phyloP scores from a whole-genome alignment of 2,888 invertebrate genomes.

The Lingula anatina region DNA sequence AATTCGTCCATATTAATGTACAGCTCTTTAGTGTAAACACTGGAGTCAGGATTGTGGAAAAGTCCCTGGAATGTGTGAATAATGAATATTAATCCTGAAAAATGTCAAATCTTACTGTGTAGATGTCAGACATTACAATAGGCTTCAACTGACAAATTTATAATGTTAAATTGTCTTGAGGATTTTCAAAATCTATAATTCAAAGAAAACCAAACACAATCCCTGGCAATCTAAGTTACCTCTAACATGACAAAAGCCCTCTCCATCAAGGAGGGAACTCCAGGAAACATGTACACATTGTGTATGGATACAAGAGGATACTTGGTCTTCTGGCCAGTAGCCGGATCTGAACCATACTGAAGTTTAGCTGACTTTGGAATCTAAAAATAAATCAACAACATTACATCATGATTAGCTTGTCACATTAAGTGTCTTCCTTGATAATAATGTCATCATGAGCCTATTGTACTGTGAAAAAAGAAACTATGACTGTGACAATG shows the following conservation, averaged over 20 bases:
- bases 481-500: too few relatives aligned
- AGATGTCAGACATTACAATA: too few relatives aligned
- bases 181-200: too few relatives aligned
- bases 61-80: constrained; percentile 30
- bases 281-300: constrained; percentile 69
- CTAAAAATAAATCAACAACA: constrained; percentile 24
- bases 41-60: constrained; percentile 38
- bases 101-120: too few relatives aligned
- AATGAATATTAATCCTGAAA: neutral
- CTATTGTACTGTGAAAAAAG: too few relatives aligned
- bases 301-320: constrained; percentile 55
- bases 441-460: too few relatives aligned
- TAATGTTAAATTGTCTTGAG: too few relatives aligned
- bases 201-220: too few relatives aligned
- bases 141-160: too few relatives aligned
- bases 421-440: too few relatives aligned
- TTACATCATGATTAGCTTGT: too few relatives aligned
- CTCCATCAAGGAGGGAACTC: constrained; percentile 61
- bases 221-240: constrained; percentile 19
- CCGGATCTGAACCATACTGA: constrained; percentile 55
- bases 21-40: constrained; percentile 41
- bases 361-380: constrained; percentile 54
- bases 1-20: constrained; percentile 51
- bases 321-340: constrained; percentile 53
- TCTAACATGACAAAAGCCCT: constrained; percentile 51